Evolutionary conservation across 2,888 invertebrate species (phyloP), one percentile per base, ranked within the genome.

Genomic region (Polylopha cassiicola): DNA sequence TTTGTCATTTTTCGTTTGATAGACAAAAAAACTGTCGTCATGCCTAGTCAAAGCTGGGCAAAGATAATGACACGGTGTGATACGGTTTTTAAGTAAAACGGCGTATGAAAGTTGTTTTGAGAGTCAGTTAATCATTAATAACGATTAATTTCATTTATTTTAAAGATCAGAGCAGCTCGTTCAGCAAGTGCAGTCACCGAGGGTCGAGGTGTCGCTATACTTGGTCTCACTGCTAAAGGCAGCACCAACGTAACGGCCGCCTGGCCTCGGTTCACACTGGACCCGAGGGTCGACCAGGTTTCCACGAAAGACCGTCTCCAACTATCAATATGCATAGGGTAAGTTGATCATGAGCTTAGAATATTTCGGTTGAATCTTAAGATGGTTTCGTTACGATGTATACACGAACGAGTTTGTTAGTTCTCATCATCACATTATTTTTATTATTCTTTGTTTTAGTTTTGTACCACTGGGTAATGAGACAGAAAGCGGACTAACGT

Each of bases 191-290:
- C 96, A 10, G 89, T 89, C 29, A 95, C 94, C 0, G 89, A 89
- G 51, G 97, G 97, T 7, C 88, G 87, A 28, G 97, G 97, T 5
- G 87, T 95, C 34, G 92, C 91, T 0, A 73, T 95, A 41, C 87
- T 93, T 26, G 92, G 94, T 57, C 88, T 97, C 10, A 89, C 92
- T 0, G 95, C 94, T 51, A 88, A 89, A 27, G 96, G 94, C 62
- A 92, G 93, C 71, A 88, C 95, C 43, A 94, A 95, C 64, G 94
- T 95, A 2, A 95, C 95, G 7, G 95, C 93, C 14, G 92, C 94
- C 18, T 94, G 93, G 89, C 95, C 97, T 2, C 86, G 94, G 48
- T 97, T 95, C 74, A 92, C 90, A 28, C 86, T 97, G 1, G 95
- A 95, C 74, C 95, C 96, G 1, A 90, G 93, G 58, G 92, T 96